Conservation (phyloP, 2,888 invertebrate genomes). For the Dexiosoma caninum region DNA sequence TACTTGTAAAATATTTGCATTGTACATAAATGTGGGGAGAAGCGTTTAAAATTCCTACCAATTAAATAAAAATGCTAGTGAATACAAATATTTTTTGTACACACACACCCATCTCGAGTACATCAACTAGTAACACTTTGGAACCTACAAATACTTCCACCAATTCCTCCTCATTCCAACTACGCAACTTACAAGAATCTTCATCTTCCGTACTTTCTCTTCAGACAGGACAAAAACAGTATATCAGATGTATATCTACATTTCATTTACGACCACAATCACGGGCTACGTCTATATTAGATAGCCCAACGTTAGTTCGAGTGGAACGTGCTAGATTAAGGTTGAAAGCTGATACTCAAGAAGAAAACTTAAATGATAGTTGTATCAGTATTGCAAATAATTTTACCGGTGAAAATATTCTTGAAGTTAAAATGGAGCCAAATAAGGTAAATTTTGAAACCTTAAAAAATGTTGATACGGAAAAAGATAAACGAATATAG, state of each 20-base stretch:
- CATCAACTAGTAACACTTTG: slow-evolving; percentile 72
- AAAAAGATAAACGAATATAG: background rate
- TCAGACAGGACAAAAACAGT: slow-evolving; percentile 66
- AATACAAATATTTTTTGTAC: slow-evolving; percentile 69
- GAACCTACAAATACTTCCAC: slow-evolving; percentile 67
- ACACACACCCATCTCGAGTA: slow-evolving; percentile 72
- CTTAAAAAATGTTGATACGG: too few species aligned
- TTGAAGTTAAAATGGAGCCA: slow-evolving; percentile 76
- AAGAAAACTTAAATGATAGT: slow-evolving; percentile 62
- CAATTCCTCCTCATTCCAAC: slow-evolving; percentile 37
- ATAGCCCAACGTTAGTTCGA: slow-evolving; percentile 81
- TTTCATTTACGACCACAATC: slow-evolving; percentile 69
- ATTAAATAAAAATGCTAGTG: slow-evolving; percentile 62
- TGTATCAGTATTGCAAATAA: slow-evolving; percentile 69
- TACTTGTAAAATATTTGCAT: too few species aligned
- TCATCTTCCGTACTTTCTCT: slow-evolving; percentile 36
- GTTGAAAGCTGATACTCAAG: slow-evolving; percentile 76
- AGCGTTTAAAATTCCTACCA: too few species aligned
- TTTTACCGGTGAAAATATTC: slow-evolving; percentile 75
- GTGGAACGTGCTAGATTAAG: slow-evolving; percentile 81
- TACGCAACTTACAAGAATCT: slow-evolving; percentile 65
- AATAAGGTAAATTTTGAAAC: slow-evolving; percentile 67
- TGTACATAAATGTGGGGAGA: too few species aligned
- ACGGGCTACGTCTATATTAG: slow-evolving; percentile 79
- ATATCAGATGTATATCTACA: slow-evolving; percentile 17